Evolutionary conservation across 2,888 invertebrate genomes (phyloP).

Genomic region (Eilema griseolum): DNA sequence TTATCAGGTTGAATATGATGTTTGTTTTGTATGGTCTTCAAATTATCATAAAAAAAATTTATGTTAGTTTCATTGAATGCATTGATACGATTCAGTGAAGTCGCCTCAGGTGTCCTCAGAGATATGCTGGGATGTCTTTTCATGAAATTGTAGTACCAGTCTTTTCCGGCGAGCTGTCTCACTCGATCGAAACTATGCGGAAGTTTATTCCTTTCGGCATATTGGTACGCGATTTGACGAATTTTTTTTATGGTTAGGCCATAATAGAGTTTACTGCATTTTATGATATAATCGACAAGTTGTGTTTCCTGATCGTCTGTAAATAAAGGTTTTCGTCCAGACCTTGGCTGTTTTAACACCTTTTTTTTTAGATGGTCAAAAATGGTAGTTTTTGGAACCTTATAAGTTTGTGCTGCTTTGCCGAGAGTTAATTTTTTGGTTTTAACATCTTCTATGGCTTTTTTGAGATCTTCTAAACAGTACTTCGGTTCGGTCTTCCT

Average conservation of each 20-base stretch:
- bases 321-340: neutral
- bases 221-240: neutral
- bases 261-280: neutral
- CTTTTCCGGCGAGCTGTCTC: no score
- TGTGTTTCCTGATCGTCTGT: neutral
- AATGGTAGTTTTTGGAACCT: neutral
- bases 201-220: no score
- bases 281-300: neutral
- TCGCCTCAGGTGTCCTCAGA: slow-evolving; percentile 44
- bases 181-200: no score
- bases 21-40: slow-evolving; percentile 39
- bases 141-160: no score
- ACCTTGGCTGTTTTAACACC: neutral
- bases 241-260: no score
- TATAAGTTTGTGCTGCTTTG: neutral
- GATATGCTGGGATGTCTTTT: no score
- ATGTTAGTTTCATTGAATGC: slow-evolving; percentile 56
- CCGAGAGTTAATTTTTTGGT: neutral
- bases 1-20: slow-evolving; percentile 7
- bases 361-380: neutral
- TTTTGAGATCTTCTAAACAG: no score
- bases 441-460: no score
- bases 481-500: no score
- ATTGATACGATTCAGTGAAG: slow-evolving; percentile 49
- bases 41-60: slow-evolving; percentile 50